phyloP scores from a whole-genome alignment of 1,140 invertebrate genomes.

The Agrypnia vestita region DNA sequence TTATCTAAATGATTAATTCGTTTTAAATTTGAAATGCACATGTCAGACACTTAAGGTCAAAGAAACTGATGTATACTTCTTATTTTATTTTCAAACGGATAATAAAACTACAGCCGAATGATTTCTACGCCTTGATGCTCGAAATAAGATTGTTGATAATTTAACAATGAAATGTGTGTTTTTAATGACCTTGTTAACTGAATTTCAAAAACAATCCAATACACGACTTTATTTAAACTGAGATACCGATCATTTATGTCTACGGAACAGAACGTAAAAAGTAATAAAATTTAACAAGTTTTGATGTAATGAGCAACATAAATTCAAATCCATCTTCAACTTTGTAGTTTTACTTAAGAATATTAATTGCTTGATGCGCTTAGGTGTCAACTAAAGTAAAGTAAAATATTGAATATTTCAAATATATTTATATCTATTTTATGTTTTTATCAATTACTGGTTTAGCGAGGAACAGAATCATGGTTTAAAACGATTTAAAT shows the following conservation, averaged over 20 bases:
- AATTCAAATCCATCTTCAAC: not conserved
- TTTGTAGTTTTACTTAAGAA: too few species aligned
- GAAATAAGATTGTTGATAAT: conserved; percentile 33
- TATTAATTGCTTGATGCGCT: too few species aligned
- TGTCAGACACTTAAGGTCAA: not conserved
- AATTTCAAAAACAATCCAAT: conserved; percentile 38
- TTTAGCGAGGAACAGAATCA: too few species aligned
- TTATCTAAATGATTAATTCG: conserved; percentile 46
- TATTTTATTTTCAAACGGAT: conserved; percentile 9
- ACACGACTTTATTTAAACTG: conserved; percentile 17
- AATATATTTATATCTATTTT: too few species aligned
- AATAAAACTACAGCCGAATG: conserved; percentile 41
- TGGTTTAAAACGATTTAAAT: too few species aligned
- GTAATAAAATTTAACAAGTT: conserved; percentile 16
- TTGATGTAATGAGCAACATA: not conserved
- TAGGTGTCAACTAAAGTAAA: too few species aligned
- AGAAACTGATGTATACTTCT: not conserved
- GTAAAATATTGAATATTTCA: too few species aligned
- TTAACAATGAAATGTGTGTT: conserved; percentile 35
- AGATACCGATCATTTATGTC: conserved; percentile 18
- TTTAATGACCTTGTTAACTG: conserved; percentile 45
- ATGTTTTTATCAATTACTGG: too few species aligned
- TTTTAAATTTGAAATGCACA: conserved; percentile 19
- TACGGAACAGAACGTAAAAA: not conserved
- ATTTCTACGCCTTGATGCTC: conserved; percentile 15